phyloP scores from a whole-genome alignment of 2,113 vertebrate species.

The Corythoichthys haematopterus region DNA sequence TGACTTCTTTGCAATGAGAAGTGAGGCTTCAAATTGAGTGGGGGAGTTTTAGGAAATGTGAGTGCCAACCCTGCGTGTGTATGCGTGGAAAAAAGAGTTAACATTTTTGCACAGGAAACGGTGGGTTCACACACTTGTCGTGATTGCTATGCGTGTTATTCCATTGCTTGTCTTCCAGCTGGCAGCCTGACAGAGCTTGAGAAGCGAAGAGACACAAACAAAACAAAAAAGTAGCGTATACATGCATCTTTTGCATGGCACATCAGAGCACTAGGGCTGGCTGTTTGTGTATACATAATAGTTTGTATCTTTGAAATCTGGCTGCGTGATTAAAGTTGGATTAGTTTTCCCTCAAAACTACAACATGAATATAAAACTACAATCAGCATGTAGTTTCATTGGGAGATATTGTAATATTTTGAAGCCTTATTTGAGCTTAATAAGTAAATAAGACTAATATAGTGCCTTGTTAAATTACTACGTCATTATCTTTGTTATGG shows the following conservation, averaged over 20 bases:
- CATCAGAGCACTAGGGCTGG: not conserved
- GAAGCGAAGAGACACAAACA: slow-evolving; percentile 2
- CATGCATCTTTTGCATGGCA: slow-evolving; percentile 1
- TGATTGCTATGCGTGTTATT: slow-evolving; percentile 2
- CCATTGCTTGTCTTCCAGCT: not conserved
- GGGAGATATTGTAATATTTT: not conserved
- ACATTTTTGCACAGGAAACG: slow-evolving; percentile 4
- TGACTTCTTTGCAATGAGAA: not conserved
- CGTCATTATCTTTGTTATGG: not conserved
- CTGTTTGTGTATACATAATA: not conserved
- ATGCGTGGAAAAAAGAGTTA: not conserved
- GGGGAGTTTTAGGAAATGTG: not conserved
- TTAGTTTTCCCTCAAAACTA: not conserved
- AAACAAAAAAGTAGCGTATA: not conserved
- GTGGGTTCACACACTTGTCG: not conserved
- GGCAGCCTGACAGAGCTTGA: not conserved
- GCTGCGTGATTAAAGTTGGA: not conserved
- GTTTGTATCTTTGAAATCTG: not conserved
- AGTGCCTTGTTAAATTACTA: not conserved
- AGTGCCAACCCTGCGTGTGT: not conserved
- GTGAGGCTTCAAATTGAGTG: not conserved
- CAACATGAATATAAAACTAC: not conserved
- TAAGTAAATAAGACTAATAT: not conserved
- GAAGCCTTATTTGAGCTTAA: not conserved
- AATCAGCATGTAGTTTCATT: not conserved